phyloP scores from a whole-genome alignment of 2,797 vertebrate genomes.

The Rhinella marina region DNA sequence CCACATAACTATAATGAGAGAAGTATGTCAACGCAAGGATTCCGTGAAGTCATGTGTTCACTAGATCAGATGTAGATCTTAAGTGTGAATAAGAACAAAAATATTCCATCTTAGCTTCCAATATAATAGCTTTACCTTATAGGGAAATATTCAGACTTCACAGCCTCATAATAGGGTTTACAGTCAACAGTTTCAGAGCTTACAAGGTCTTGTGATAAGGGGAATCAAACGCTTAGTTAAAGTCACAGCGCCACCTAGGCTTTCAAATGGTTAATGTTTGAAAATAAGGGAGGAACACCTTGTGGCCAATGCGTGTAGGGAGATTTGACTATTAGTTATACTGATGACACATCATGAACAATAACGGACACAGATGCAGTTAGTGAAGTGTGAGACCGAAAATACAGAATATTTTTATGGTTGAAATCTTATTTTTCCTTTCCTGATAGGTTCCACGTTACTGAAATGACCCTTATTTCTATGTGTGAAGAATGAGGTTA shows the following conservation, averaged over 20 bases:
- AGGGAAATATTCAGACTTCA: background rate
- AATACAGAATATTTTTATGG: background rate
- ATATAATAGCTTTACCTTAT: background rate
- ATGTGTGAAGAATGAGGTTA: background rate
- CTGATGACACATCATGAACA: background rate
- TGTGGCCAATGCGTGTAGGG: background rate
- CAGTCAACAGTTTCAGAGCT: background rate
- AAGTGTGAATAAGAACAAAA: background rate
- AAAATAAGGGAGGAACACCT: background rate
- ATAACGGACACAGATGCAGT: background rate
- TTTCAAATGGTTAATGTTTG: background rate
- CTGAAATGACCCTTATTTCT: background rate
- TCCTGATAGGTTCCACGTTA: background rate
- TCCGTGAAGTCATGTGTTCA: background rate
- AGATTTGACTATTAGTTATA: background rate
- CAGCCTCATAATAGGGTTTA: background rate
- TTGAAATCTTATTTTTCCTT: background rate
- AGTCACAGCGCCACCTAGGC: slow-evolving; percentile 55
- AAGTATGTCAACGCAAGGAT: background rate
- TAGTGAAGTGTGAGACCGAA: too few relatives aligned
- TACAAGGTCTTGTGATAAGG: background rate
- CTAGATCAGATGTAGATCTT: background rate
- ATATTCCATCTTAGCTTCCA: background rate
- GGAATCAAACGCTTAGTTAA: background rate
- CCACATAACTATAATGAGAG: background rate